phyloP scores from a whole-genome alignment of 2,888 invertebrate species.

The Agonopterix heracliana region DNA sequence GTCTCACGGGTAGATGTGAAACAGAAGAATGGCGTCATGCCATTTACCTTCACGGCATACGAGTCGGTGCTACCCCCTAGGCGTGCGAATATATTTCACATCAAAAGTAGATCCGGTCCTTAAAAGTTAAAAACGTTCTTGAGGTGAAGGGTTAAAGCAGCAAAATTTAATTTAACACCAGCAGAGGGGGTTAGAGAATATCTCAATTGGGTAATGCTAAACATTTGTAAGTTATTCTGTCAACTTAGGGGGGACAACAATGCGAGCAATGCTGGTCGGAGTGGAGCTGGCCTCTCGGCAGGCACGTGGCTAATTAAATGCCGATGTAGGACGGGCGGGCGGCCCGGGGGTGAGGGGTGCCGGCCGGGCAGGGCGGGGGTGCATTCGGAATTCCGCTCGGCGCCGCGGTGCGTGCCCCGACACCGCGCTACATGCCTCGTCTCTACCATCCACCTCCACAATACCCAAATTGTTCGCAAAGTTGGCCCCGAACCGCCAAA shows the following conservation, averaged over 20 bases:
- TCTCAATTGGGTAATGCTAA: conserved; percentile 32
- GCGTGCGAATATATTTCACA: no score
- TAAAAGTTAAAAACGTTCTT: conserved; percentile 3
- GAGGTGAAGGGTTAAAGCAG: no score
- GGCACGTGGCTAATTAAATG: conserved; percentile 75
- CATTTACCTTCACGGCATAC: no score
- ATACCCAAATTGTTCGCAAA: conserved; percentile 44
- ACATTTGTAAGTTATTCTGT: conserved; percentile 52
- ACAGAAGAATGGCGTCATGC: no score
- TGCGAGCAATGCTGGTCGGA: conserved; percentile 46
- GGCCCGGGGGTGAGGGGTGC: conserved; percentile 11
- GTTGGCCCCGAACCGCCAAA: conserved; percentile 31
- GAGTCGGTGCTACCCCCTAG: no score
- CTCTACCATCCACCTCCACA: conserved; percentile 34
- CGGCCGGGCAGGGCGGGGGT: conserved; percentile 27
- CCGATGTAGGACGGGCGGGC: conserved; percentile 46
- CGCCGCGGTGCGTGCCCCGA: conserved; percentile 15
- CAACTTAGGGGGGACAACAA: conserved; percentile 53
- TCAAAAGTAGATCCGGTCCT: conserved; percentile 6
- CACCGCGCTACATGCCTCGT: conserved; percentile 46
- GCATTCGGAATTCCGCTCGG: conserved; percentile 47
- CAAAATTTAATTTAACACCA: no score
- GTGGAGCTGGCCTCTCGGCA: conserved; percentile 37
- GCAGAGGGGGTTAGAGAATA: no score
- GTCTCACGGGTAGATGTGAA: no score